Evolutionary conservation across 2,113 vertebrate genomes (phyloP), one percentile per base, ranked within the genome.

Genomic region (Tupaia chinensis): DNA sequence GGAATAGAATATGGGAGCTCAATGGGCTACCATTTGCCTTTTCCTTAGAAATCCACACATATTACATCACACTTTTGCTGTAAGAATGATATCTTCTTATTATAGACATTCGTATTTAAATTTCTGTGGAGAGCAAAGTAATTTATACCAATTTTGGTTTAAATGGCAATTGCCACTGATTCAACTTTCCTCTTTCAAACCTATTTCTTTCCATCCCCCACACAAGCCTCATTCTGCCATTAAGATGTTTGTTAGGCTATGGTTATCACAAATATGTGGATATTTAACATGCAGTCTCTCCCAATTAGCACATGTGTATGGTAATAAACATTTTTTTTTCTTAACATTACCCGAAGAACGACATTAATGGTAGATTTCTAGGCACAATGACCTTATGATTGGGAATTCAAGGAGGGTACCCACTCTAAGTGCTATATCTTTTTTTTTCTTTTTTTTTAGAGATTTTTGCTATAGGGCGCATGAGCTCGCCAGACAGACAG

Each of bases 91-190:
- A 4, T 27, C 17, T 94, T 44, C 19, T 95, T 44, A 58, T 63
- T 32, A 82, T 9, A 87, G 27, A 94, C 22, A 81, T 19, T 32
- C 95, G n/a, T 9, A 34, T 94, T 93, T 77, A 89, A 73, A 95
- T 81, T 90, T 56, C 32, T 29, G 25, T 44, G 44, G 44, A 44
- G 44, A 27, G 19, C 19, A 89, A 74, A 86, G 23, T 20, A 66
- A 88, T 79, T 78, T 81, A 70, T 77, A 85, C 44, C 29, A 53
- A 32, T 72, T 68, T 61, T 73, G 60, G 23, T 44, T 44, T 77
- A 94, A 85, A 80, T 87, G 90, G 8, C 61, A 69, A 29, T 82
- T 61, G 13, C 32, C 72, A 72, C 14, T 27, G 4, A 81, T 53
- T 15, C 53, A 92, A 4, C 53, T 90, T 96, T 54, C n/a, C 22